Conservation (phyloP, 2,888 invertebrate genomes). For the Rhagonycha fulva region DNA sequence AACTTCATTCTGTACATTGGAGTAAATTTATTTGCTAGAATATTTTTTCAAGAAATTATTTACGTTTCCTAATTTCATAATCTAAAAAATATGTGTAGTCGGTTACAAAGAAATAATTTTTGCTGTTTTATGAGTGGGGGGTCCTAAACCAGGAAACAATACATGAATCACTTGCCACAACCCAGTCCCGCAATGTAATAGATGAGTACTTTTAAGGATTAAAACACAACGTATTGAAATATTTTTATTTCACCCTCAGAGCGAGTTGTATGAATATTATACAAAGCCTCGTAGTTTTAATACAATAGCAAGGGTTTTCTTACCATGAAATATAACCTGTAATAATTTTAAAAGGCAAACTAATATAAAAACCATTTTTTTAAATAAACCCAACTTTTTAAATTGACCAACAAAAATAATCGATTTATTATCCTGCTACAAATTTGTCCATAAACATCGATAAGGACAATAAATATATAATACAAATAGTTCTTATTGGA, state of each 20-base stretch:
- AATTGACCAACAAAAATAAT: neutral
- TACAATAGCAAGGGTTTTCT: slow-evolving; percentile 38
- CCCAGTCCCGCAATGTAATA: slow-evolving; percentile 45
- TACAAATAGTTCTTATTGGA: slow-evolving; percentile 34
- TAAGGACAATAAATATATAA: slow-evolving; percentile 33
- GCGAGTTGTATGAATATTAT: slow-evolving; percentile 45
- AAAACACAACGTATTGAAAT: slow-evolving; percentile 56
- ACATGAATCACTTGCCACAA: slow-evolving; percentile 53
- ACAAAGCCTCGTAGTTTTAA: slow-evolving; percentile 46
- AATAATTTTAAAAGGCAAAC: slow-evolving; percentile 33
- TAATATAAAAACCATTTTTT: neutral
- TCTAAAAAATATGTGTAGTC: slow-evolving; percentile 35
- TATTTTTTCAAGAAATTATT: slow-evolving; percentile 27
- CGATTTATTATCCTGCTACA: neutral
- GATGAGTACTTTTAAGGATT: slow-evolving; percentile 56
- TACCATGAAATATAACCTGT: slow-evolving; percentile 40
- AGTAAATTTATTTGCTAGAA: slow-evolving; percentile 19
- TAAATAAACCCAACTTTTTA: neutral
- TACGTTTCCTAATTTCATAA: slow-evolving; percentile 29
- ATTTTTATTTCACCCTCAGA: slow-evolving; percentile 51
- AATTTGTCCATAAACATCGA: neutral
- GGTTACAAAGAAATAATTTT: slow-evolving; percentile 53
- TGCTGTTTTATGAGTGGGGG: slow-evolving; percentile 53
- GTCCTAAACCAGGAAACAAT: slow-evolving; percentile 54
- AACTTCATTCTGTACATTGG: neutral